phyloP scores from a whole-genome alignment of 2,888 invertebrate genomes.

The Electrophaes corylata region DNA sequence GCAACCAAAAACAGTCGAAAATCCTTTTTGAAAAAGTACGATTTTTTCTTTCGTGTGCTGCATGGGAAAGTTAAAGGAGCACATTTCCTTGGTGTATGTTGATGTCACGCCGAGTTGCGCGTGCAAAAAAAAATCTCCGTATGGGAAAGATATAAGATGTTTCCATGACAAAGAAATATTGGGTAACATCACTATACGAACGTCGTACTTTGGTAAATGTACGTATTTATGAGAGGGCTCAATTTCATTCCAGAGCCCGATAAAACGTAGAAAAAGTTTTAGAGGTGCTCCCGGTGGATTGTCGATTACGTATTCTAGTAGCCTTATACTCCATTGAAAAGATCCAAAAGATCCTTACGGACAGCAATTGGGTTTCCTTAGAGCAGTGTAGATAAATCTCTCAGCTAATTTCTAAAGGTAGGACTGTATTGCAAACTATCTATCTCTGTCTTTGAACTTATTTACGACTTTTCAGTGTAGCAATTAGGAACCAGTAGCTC shows the following conservation, averaged over 20 bases:
- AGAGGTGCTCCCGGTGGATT: constrained; percentile 19
- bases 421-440: not conserved
- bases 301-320: constrained; percentile 26
- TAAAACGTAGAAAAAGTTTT: constrained; percentile 25
- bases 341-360: constrained; percentile 7
- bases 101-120: not conserved
- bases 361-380: constrained; percentile 17
- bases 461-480: not conserved
- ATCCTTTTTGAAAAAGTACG: too few relatives aligned
- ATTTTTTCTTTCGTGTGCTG: too few relatives aligned
- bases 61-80: too few relatives aligned
- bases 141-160: too few relatives aligned
- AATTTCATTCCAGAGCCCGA: constrained; percentile 16
- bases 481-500: too few relatives aligned
- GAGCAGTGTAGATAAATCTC: constrained; percentile 4
- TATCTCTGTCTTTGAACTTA: not conserved
- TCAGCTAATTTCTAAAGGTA: constrained; percentile 1
- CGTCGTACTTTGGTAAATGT: not conserved
- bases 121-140: not conserved
- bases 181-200: too few relatives aligned
- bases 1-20: too few relatives aligned
- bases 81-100: too few relatives aligned
- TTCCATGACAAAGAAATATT: not conserved
- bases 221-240: constrained; percentile 23
- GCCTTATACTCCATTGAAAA: constrained; percentile 22